Base-by-base conservation (phyloP, 2,113 vertebrate species). In the Plecotus auritus region DNA sequence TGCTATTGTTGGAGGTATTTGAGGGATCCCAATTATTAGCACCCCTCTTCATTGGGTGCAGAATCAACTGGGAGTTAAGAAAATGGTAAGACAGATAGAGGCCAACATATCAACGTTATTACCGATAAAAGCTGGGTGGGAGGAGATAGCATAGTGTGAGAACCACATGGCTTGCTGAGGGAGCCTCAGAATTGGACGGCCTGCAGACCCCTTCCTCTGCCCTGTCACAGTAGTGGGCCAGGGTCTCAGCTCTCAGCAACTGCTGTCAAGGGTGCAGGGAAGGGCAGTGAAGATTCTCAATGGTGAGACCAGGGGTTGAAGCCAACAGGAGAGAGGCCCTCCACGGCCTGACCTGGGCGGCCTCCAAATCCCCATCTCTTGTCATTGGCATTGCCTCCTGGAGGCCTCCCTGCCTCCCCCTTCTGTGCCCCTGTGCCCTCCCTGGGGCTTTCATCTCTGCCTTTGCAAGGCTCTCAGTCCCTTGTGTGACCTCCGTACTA, bases 31-130 rank as follows among this genome's bases (percentile, higher is more conserved):
- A 26, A 5, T 45, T 26, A 70, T 18, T 73, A 88, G 78, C 11
- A 74, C 9, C 13, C 8, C 12, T 51, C 13, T 72, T 88, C 22
- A 32, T 1, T 67, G 72, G 59, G 59, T 54, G 0, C 47, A 85
- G 85, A 85, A 92, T 85, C 61, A 78, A 54, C n/a, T 30, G 78
- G 64, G 89, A 95, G 85, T 78, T 82, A 54, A 51, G 28, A 72
- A 83, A 85, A 73, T 66, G 47, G 10, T 84, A 69, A 84, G 47
- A 47, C 23, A 85, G 40, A 23, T 40, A 16, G 70, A 86, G 37
- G 17, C 30, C 69, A 86, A 26, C 64, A 20, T 26, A 59, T 42
- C 20, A 17, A n/a, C 47, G 54, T 85, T 16, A 3, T 88, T 94
- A 16, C 49, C n/a, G 35, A 45, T 26, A 26, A 89, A 77, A 69